Conservation (phyloP, 1,140 invertebrate genomes). For the Geopemphigus sp. region DNA sequence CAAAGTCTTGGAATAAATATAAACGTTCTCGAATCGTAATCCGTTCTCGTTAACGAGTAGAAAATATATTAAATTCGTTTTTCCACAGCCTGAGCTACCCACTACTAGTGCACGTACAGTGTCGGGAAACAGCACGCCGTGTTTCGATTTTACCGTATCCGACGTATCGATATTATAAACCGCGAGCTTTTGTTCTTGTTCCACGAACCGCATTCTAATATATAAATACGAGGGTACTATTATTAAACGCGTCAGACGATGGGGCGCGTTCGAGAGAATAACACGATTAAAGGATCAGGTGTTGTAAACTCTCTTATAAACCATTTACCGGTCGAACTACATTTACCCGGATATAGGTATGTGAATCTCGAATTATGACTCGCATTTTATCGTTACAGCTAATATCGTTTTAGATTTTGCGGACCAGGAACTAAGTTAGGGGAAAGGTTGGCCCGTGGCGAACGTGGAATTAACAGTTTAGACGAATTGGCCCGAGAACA, state of each 20-base stretch:
- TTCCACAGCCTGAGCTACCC: constrained; percentile 54
- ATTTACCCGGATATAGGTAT: constrained; percentile 55
- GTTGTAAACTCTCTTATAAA: constrained; percentile 56
- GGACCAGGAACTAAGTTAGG: neutral
- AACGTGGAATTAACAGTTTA: too few relatives aligned
- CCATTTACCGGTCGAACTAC: constrained; percentile 57
- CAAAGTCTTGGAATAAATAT: constrained; percentile 54
- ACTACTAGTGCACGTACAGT: constrained; percentile 53
- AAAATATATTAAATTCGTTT: constrained; percentile 55
- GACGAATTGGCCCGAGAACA: too few relatives aligned
- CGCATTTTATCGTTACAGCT: too few relatives aligned
- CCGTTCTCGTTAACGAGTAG: constrained; percentile 52
- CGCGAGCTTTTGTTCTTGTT: neutral
- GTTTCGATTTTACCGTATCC: constrained; percentile 38
- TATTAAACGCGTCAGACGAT: neutral
- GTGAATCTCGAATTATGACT: too few relatives aligned
- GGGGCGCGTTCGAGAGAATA: neutral
- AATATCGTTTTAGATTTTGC: too few relatives aligned
- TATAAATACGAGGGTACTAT: neutral
- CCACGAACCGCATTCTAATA: neutral
- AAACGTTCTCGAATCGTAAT: constrained; percentile 54
- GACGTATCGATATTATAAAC: neutral
- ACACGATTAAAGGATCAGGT: constrained; percentile 50
- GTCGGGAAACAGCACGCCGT: constrained; percentile 52
- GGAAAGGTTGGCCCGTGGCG: neutral